Conservation (phyloP, 2,797 vertebrate genomes). For the Takifugu ocellatus region DNA sequence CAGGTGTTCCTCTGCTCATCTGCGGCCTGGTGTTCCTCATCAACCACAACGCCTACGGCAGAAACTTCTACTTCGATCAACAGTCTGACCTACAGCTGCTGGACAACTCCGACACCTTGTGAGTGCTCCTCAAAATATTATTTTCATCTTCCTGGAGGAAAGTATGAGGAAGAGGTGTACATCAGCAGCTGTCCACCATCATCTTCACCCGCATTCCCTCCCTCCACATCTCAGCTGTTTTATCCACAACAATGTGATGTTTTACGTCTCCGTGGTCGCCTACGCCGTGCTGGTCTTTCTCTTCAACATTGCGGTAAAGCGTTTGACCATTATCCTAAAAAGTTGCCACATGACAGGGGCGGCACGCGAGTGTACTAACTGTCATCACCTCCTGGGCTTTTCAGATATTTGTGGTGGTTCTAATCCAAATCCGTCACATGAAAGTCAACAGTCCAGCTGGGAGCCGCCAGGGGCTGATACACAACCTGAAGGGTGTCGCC, state of each 20-base stretch:
- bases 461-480: constrained; percentile 64
- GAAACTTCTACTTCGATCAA: constrained; percentile 27
- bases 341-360: neutral
- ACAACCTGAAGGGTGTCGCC: constrained; percentile 80
- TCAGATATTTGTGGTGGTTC: constrained; percentile 82
- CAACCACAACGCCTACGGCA: constrained; percentile 79
- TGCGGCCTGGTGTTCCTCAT: constrained; percentile 75
- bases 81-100: constrained; percentile 8
- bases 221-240: constrained; percentile 79
- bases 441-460: constrained; percentile 73
- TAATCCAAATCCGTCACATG: constrained; percentile 82
- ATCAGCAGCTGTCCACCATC: no score
- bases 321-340: neutral
- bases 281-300: constrained; percentile 82
- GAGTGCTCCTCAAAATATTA: constrained; percentile 52
- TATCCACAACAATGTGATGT: constrained; percentile 78
- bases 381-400: neutral
- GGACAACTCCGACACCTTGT: constrained; percentile 75
- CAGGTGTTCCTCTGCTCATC: constrained; percentile 75
- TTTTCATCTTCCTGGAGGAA: neutral
- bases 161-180: no score
- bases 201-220: no score
- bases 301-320: constrained; percentile 73
- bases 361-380: no score
- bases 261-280: constrained; percentile 83